Conservation (phyloP, 2,113 vertebrate genomes). For the Tautogolabrus adspersus region DNA sequence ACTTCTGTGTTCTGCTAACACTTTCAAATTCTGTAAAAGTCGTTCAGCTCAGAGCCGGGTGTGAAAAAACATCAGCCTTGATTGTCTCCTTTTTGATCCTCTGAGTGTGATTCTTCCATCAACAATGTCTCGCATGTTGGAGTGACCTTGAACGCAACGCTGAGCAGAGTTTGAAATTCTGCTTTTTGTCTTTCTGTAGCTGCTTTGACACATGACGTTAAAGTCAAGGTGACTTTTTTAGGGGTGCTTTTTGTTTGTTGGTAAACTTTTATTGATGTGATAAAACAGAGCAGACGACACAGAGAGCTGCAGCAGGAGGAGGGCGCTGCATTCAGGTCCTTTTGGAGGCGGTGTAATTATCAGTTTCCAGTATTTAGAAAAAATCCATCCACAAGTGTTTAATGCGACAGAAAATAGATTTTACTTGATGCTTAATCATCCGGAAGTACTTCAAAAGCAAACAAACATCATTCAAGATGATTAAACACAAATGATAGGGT, state of each 20-base stretch:
- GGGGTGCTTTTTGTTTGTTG: neutral
- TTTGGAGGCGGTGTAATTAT: neutral
- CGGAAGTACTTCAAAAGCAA: neutral
- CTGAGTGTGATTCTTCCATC: neutral
- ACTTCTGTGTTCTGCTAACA: too few species aligned
- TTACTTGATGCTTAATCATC: neutral
- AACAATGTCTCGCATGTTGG: neutral
- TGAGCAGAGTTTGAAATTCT: neutral
- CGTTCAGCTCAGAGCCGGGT: neutral
- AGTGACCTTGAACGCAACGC: slow-evolving; percentile 14
- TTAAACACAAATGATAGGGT: neutral
- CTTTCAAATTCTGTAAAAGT: neutral
- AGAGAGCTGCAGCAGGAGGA: neutral
- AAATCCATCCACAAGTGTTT: neutral
- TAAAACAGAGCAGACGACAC: neutral
- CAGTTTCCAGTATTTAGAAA: neutral
- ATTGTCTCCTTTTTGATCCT: neutral
- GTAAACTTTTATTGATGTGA: neutral
- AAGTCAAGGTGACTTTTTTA: neutral
- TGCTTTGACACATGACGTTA: neutral
- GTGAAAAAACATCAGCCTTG: neutral
- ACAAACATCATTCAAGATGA: neutral
- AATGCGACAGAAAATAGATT: neutral
- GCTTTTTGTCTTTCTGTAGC: neutral
- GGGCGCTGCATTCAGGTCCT: slow-evolving; percentile 3